Evolutionary conservation across 2,113 vertebrate species (phyloP).

Genomic region (Myxocyprinus asiaticus): DNA sequence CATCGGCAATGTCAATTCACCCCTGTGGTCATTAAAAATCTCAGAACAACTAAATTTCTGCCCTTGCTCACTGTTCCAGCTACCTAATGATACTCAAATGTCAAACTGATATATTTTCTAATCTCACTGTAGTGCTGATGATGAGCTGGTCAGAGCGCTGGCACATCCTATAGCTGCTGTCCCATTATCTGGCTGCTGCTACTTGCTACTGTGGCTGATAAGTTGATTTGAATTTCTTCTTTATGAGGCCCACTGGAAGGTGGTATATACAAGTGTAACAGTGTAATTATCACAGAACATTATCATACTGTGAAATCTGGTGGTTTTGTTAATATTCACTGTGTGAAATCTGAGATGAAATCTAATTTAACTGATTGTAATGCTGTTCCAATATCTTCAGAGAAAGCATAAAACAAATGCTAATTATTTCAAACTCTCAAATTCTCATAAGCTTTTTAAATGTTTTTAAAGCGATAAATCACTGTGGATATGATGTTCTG

Average conservation of each 20-base stretch:
- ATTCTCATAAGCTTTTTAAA: conserved; percentile 2
- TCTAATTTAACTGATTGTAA: neutral
- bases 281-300: neutral
- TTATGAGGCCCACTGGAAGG: conserved; percentile 10
- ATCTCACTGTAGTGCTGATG: conserved; percentile 13
- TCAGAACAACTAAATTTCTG: conserved; percentile 29
- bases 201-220: conserved; percentile 4
- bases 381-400: neutral
- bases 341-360: neutral
- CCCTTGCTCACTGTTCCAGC: conserved; percentile 20
- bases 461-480: neutral
- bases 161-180: conserved; percentile 24
- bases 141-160: conserved; percentile 13
- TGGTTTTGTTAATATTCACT: neutral
- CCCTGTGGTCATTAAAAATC: conserved; percentile 43
- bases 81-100: conserved; percentile 50
- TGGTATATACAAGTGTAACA: neutral
- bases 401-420: neutral
- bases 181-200: conserved; percentile 19
- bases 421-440: neutral
- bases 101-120: conserved; percentile 42
- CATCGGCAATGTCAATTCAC: conserved; percentile 28
- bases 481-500: neutral
- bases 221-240: conserved; percentile 28
- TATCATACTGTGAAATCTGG: neutral